phyloP scores from a whole-genome alignment of 2,888 invertebrate species.

The Julus scanicus region DNA sequence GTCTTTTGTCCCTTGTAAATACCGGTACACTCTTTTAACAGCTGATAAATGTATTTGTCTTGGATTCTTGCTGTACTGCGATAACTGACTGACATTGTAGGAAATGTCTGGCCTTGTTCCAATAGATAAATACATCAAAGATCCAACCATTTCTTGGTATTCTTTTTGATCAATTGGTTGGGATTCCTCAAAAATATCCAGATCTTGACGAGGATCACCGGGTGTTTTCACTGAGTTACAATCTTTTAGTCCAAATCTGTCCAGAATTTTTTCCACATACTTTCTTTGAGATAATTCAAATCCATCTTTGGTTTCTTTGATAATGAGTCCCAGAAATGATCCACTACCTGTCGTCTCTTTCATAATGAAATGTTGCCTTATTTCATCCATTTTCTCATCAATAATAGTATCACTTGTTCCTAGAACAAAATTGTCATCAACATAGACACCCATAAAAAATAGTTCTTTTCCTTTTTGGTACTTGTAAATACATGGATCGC shows the following conservation, averaged over 20 bases:
- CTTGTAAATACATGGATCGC: constrained; percentile 29
- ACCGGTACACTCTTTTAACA: not conserved
- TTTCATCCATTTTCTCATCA: not conserved
- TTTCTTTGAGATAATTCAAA: constrained; percentile 16
- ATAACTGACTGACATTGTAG: not conserved
- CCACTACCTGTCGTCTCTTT: not conserved
- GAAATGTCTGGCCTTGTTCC: constrained; percentile 28
- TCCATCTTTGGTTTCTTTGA: constrained; percentile 11
- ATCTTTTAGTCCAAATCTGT: not conserved
- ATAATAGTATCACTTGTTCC: constrained; percentile 30
- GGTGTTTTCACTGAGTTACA: not conserved
- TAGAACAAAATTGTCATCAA: constrained; percentile 1
- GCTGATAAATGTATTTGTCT: not conserved
- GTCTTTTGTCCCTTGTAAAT: not conserved
- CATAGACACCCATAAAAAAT: constrained; percentile 6
- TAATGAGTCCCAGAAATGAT: not conserved
- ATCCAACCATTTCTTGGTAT: constrained; percentile 38
- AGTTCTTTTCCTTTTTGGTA: not conserved
- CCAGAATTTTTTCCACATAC: not conserved
- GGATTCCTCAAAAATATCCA: not conserved
- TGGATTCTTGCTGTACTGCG: constrained; percentile 22
- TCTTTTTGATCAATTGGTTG: not conserved
- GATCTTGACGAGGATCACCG: not conserved
- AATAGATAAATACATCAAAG: not conserved
- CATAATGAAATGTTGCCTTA: not conserved